These are phyloP conservation scores for Wasmannia auropunctata DNA, from an alignment of 1,140 invertebrate species.

Conservation along the genomic window DNA sequence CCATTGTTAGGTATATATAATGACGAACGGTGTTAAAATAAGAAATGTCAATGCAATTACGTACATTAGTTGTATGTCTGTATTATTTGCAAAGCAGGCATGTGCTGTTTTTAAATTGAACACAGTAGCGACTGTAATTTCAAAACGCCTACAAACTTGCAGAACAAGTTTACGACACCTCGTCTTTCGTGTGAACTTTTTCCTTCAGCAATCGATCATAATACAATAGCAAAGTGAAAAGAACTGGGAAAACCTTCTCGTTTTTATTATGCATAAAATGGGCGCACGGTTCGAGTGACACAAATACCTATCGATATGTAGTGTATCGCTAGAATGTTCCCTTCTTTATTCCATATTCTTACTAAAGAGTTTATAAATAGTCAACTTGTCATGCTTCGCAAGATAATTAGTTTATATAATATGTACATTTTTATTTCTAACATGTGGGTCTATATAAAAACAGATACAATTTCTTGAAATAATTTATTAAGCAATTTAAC, in stretches of 20 bases:
- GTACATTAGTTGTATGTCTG: neutral
- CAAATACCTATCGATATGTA: slow-evolving; percentile 30
- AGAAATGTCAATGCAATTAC: neutral
- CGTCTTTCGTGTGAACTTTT: neutral
- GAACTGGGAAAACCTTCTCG: neutral
- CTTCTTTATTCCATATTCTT: slow-evolving; percentile 11
- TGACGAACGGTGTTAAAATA: neutral
- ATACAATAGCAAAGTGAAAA: neutral
- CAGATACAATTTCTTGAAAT: neutral
- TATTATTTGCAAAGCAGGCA: neutral
- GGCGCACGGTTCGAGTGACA: neutral
- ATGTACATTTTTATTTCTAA: neutral
- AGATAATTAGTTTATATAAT: slow-evolving; percentile 5
- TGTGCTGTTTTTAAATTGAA: neutral
- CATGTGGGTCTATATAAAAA: neutral
- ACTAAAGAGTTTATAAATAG: neutral
- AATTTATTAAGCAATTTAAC: neutral
- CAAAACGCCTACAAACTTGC: neutral
- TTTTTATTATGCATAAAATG: slow-evolving; percentile 43
- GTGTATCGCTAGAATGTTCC: neutral
- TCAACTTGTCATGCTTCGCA: neutral
- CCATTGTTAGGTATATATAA: neutral
- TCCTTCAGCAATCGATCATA: slow-evolving; percentile 15
- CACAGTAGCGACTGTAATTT: neutral
- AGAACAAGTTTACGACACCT: neutral